Evolutionary conservation across 2,888 invertebrate genomes (phyloP).

Genomic region (Yponomeuta sedellus): DNA sequence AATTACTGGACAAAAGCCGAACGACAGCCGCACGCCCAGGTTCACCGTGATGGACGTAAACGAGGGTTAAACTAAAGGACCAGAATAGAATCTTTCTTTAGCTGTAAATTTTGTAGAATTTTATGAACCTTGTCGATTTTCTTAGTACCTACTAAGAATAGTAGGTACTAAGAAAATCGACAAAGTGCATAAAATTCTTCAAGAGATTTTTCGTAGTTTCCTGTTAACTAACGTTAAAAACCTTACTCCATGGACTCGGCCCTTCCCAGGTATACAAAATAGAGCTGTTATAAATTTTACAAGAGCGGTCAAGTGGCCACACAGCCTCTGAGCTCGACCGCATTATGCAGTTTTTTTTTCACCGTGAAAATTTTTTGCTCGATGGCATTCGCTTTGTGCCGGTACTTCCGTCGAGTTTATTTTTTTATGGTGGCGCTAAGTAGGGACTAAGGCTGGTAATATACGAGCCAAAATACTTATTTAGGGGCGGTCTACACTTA

Average conservation of each 20-base stretch:
- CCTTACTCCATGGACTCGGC: slow-evolving; percentile 30
- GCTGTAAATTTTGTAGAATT: too few species aligned
- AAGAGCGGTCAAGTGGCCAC: slow-evolving; percentile 59
- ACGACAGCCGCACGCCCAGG: slow-evolving; percentile 20
- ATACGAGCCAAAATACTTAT: slow-evolving; percentile 39
- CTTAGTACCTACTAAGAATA: too few species aligned
- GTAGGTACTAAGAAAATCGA: too few species aligned
- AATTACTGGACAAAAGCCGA: slow-evolving; percentile 62
- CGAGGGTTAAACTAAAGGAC: neutral
- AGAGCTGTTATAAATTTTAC: slow-evolving; percentile 75
- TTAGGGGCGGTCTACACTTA: slow-evolving; percentile 42
- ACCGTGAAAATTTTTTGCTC: slow-evolving; percentile 50
- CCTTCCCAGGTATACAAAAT: slow-evolving; percentile 73
- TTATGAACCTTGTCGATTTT: too few species aligned
- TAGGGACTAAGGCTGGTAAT: slow-evolving; percentile 49
- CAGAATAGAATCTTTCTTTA: too few species aligned
- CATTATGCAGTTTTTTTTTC: slow-evolving; percentile 65
- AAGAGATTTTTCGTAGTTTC: too few species aligned
- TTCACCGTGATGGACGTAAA: neutral
- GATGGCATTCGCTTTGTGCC: slow-evolving; percentile 68
- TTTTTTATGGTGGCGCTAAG: slow-evolving; percentile 71
- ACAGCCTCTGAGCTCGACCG: slow-evolving; percentile 46
- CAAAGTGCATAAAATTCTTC: too few species aligned
- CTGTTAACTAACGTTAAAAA: too few species aligned
- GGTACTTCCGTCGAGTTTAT: slow-evolving; percentile 65